Percentiles rank a stretch among this genome's conserved stretches.
Evolutionary conservation across 2,888 invertebrate genomes (phyloP).

Genomic region (Conomelus anceps): DNA sequence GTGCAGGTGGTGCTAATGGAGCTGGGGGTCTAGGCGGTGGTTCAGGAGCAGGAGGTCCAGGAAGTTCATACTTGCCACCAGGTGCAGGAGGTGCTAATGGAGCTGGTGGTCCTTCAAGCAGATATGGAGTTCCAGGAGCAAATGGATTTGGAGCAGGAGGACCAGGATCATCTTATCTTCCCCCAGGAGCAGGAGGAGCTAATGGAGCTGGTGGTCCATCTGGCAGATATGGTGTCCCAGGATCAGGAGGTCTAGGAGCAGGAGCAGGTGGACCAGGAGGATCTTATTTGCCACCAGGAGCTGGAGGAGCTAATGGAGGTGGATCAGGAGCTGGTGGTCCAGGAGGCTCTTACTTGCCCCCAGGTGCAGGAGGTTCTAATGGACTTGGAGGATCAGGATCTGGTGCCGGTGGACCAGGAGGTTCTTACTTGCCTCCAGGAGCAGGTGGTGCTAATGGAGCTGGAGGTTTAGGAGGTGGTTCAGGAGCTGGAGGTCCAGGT

Average conservation of each 20-base stretch:
- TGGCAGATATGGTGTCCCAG: not conserved
- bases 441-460: not conserved
- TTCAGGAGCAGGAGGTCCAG: not conserved
- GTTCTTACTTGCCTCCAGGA: not conserved
- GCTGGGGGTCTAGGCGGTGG: not conserved
- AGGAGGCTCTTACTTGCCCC: too few species aligned
- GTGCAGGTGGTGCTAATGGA: not conserved
- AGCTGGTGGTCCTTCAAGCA: not conserved
- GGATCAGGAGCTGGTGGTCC: not conserved
- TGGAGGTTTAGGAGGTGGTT: not conserved
- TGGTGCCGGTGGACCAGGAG: not conserved
- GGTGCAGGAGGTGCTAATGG: not conserved
- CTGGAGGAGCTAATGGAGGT: not conserved
- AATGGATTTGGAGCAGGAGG: not conserved
- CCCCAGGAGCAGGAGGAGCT: not conserved
- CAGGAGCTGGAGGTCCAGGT: not conserved
- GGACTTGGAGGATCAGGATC: not conserved
- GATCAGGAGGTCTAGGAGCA: not conserved
- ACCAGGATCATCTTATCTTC: not conserved
- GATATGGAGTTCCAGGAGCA: not conserved
- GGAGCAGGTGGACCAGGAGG: constrained; percentile 1
- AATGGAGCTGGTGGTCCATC: not conserved
- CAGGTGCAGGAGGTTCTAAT: not conserved
- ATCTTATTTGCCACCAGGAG: not conserved
- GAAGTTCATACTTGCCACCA: not conserved